Percentiles rank a stretch among this genome's conserved stretches.
phyloP scores from a whole-genome alignment of 1,140 invertebrate species.

The Leptopilina clavipes region DNA sequence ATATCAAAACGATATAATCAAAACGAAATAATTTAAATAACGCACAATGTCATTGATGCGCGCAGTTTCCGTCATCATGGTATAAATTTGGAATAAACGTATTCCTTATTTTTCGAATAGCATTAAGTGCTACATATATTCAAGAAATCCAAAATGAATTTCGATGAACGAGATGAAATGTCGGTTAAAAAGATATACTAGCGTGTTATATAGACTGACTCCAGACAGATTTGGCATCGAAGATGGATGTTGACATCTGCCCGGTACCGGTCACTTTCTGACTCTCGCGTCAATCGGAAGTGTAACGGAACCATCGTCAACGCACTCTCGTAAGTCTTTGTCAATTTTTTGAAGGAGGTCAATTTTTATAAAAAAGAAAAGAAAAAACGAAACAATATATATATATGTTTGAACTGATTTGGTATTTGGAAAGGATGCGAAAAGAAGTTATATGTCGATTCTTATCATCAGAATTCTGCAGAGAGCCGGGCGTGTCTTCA shows the following conservation, averaged over 20 bases:
- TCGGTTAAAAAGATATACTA: neutral
- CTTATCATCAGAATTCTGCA: neutral
- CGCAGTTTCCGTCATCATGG: too few species aligned
- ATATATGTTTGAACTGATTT: neutral
- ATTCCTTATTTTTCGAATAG: neutral
- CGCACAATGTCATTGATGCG: too few species aligned
- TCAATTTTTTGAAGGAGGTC: constrained; percentile 14
- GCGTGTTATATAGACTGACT: constrained; percentile 30
- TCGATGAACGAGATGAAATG: constrained; percentile 2
- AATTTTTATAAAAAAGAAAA: neutral
- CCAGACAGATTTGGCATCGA: constrained; percentile 46
- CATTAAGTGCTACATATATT: constrained; percentile 10
- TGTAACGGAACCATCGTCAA: constrained; percentile 53
- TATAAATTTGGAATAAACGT: neutral
- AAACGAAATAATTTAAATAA: too few species aligned
- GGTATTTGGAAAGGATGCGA: constrained; percentile 12
- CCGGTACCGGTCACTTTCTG: constrained; percentile 36
- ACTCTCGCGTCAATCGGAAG: constrained; percentile 39
- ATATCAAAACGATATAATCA: too few species aligned
- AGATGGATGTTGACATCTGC: constrained; percentile 41
- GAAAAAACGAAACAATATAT: neutral
- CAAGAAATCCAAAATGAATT: constrained; percentile 2
- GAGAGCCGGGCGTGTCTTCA: constrained; percentile 60
- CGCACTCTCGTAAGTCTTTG: constrained; percentile 47
- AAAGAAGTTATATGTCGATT: neutral